Evolutionary conservation across 2,113 vertebrate species (phyloP), one percentile per base, ranked within the genome.

Genomic region (Melanerpes formicivorus): DNA sequence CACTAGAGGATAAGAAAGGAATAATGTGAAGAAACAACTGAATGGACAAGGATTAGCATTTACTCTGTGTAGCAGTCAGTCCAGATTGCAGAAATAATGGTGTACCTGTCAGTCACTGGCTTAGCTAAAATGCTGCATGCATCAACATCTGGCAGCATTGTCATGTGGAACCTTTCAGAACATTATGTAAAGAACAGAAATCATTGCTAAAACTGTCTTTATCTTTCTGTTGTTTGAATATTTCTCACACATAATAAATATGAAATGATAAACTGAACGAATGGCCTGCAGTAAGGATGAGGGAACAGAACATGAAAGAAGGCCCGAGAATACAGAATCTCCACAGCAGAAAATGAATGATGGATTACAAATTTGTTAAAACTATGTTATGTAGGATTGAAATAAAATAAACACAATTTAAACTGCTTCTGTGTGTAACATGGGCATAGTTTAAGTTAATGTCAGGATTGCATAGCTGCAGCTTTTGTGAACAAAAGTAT

Each of bases 31-130:
- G 67, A 78, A 95, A 88, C 87, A 88, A 88, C 13, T 79, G 52
- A 93, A 95, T 80, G 88, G 83, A 79, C 82, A 92, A 77, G 86
- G 90, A 95, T 92, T 91, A 95, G 79, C 88, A 95, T 93, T 92
- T 93, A 66, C 56, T 97, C 80, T 66, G 69, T 94, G 91, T 93
- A 93, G 79, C 93, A 90, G 92, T 95, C 94, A 91, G 82, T 88
- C 88, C 83, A 67, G 88, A 92, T 94, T 97, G 92, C 86, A 91
- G 93, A 95, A 95, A 87, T 91, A 95, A 94, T 92, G 90, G 92
- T 89, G 66, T 94, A 96, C 76, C 95, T 96, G 95, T 95, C 94
- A 95, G 87, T 96, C 93, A 94, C 0, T 82, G 78, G 60, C 82
- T 96, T 84, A 93, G 79, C 83, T 95, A 91, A 95, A 87, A 86